Conservation (phyloP, 2,113 vertebrate species). For the Boulengeromyrus knoepffleri region DNA sequence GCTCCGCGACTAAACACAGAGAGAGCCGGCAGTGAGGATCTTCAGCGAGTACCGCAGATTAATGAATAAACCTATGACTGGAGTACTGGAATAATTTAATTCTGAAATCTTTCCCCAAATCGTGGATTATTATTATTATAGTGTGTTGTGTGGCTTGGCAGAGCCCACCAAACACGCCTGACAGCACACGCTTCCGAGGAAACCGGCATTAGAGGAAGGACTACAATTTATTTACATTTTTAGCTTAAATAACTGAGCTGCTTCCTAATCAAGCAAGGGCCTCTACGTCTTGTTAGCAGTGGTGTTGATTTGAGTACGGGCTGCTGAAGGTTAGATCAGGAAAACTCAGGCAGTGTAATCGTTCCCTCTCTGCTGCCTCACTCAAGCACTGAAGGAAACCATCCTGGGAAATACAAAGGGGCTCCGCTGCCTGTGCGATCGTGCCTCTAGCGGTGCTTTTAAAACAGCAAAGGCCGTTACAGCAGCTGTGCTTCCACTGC, state of each 20-base stretch:
- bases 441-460: background rate
- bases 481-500: background rate
- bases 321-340: background rate
- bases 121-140: background rate
- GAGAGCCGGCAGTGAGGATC: background rate
- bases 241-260: background rate
- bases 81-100: background rate
- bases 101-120: background rate
- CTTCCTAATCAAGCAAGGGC: background rate
- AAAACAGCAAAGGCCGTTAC: background rate
- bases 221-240: background rate
- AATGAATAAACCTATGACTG: background rate
- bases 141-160: background rate
- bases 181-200: background rate
- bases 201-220: background rate
- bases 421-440: background rate
- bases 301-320: background rate
- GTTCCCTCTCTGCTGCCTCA: background rate
- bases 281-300: background rate
- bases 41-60: background rate
- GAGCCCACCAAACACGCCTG: background rate
- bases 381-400: background rate
- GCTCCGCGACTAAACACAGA: conserved; percentile 75
- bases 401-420: background rate
- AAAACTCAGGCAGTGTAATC: background rate